A percentile compares a stretch with the other conserved stretches of the same genome.
phyloP scores from a whole-genome alignment of 2,113 vertebrate genomes.

The Azemiops feae region DNA sequence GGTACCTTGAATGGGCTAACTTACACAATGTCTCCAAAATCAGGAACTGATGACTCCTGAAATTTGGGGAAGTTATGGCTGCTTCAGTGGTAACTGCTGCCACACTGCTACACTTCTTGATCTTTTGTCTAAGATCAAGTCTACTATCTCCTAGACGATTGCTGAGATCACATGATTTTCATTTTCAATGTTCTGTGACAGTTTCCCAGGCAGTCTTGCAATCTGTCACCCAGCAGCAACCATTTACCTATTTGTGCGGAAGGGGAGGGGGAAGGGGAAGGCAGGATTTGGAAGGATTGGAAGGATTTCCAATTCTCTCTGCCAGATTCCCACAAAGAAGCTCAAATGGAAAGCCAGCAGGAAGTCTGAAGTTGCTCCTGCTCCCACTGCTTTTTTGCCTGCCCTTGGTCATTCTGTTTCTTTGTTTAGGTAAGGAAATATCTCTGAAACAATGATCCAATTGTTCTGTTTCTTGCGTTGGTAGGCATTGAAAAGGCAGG shows the following conservation, averaged over 20 bases:
- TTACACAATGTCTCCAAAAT: background rate
- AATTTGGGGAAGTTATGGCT: background rate
- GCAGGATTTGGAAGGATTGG: background rate
- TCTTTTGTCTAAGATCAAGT: background rate
- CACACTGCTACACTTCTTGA: background rate
- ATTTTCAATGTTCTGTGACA: background rate
- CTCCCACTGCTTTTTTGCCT: too few relatives aligned
- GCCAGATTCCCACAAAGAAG: too few relatives aligned
- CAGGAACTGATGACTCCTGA: background rate
- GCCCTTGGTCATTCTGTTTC: too few relatives aligned
- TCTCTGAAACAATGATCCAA: too few relatives aligned
- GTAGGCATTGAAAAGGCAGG: too few relatives aligned
- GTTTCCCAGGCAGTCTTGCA: background rate
- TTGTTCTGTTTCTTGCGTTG: too few relatives aligned
- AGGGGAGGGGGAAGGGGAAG: background rate
- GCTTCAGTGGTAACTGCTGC: background rate
- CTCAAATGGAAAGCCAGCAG: too few relatives aligned
- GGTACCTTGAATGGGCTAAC: background rate
- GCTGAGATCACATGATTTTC: background rate
- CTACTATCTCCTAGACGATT: background rate
- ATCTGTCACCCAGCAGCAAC: background rate
- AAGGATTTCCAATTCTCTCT: too few relatives aligned
- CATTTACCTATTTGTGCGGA: background rate
- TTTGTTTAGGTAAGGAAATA: too few relatives aligned
- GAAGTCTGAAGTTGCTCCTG: too few relatives aligned